Evolutionary conservation across 2,113 vertebrate species (phyloP).

Genomic region (Chlorodrepanis virens): DNA sequence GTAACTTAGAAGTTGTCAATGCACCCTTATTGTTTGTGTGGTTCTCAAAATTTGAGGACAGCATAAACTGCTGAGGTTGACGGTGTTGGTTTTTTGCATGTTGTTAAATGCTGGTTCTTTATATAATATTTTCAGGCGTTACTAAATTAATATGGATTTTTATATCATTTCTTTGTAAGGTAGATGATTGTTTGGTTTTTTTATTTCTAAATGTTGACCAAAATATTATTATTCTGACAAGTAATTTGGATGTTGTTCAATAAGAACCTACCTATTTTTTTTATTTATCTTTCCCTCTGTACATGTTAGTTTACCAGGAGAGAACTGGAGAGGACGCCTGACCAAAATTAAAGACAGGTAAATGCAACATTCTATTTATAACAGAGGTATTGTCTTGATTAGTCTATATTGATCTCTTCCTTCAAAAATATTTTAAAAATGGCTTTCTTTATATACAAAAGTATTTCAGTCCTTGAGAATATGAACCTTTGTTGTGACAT

Average conservation of each 20-base stretch:
- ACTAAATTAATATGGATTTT: not conserved
- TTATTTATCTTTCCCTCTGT: constrained; percentile 1
- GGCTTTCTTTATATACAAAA: not conserved
- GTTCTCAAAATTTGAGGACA: not conserved
- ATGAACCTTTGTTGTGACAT: not conserved
- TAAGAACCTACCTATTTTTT: constrained; percentile 24
- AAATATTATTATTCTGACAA: not conserved
- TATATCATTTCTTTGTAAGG: not conserved
- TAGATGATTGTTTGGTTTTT: not conserved
- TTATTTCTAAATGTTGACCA: not conserved
- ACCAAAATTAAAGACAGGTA: constrained; percentile 80
- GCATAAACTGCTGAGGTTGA: not conserved
- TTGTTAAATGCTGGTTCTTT: not conserved
- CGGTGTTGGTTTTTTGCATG: not conserved
- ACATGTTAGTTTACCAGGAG: constrained; percentile 77
- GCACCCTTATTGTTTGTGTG: not conserved
- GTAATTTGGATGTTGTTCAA: not conserved
- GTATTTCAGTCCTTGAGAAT: not conserved
- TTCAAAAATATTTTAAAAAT: not conserved
- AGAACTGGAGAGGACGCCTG: constrained; percentile 83
- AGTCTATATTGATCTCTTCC: not conserved
- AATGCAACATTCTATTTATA: constrained; percentile 14
- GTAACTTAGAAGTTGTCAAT: not conserved
- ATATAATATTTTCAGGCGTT: not conserved
- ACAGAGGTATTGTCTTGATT: not conserved